Evolutionary conservation across 1,140 invertebrate species (phyloP), one percentile per base, ranked within the genome.

Genomic region (Brachionus plicatilis): DNA sequence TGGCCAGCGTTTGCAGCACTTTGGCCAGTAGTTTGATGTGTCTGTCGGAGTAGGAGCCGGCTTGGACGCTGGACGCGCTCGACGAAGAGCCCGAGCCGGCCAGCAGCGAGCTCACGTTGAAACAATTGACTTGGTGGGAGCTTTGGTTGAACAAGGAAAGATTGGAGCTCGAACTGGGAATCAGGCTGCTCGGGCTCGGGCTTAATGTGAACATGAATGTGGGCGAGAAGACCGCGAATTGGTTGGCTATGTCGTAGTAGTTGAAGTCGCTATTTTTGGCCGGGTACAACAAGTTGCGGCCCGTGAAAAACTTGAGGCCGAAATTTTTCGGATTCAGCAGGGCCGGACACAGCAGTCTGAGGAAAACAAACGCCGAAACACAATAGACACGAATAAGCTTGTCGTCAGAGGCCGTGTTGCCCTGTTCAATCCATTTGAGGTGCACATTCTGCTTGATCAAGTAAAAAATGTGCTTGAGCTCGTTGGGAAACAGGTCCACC

Each of bases 261-360:
- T 76, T 53, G 4, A 76, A 76, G 2, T 76, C 24, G n/a, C 7
- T 27, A 5, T 4, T 76, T 12, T 50, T 47, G 53, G 43, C 17
- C 29, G 29, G 29, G 53, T 43, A 41, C 9, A 37, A 37, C 33
- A 27, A 33, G 17, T 8, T 14, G 20, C 33, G 45, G 20, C 53
- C 41, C 45, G 29, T 24, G 45, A 43, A 68, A 37, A 68, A 82
- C 33, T 65, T 82, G 33, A 82, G 65, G 27, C 65, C 79, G 91
- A 97, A 99, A 87, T 95, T 94, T 86, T 95, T 93, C 68, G 96
- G 96, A 91, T 97, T 96, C 84, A 98, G 91, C 87, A 99, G 93
- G 29, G 96, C 94, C 56, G 96, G 96, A 90, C 96, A 98, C n/a
- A 99, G 91, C 72, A 99, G 91, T 45, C 96, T 92, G 86, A 98